Conservation (phyloP, 1,140 invertebrate genomes). For the Drosophila seguyi region DNA sequence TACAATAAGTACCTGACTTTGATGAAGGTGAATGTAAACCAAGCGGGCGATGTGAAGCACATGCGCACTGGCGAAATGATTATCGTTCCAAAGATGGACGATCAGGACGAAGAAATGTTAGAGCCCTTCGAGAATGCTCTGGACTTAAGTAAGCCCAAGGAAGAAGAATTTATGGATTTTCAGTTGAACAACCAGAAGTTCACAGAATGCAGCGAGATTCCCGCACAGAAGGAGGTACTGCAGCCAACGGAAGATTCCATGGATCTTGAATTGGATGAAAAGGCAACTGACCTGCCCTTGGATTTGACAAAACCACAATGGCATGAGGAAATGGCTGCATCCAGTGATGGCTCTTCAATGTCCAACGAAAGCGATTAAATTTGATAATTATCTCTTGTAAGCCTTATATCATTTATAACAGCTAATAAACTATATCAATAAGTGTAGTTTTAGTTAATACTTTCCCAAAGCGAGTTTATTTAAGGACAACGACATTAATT, state of each 20-base stretch:
- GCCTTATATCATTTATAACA: background rate
- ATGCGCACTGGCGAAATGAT: conserved; percentile 73
- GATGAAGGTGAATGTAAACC: conserved; percentile 86
- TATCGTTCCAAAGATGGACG: conserved; percentile 26
- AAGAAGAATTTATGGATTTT: background rate
- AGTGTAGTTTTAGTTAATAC: background rate
- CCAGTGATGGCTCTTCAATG: background rate
- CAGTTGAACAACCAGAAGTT: background rate
- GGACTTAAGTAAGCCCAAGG: conserved; percentile 31
- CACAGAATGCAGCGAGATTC: no score
- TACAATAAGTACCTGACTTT: conserved; percentile 94
- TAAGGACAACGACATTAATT: background rate
- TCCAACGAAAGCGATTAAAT: conserved; percentile 15
- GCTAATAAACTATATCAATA: background rate
- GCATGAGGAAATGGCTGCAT: background rate
- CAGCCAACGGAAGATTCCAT: background rate
- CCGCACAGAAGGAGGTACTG: background rate
- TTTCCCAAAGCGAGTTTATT: conserved; percentile 1
- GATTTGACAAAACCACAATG: conserved; percentile 21
- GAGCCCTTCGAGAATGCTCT: conserved; percentile 17
- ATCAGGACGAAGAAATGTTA: background rate
- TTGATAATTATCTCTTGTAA: background rate
- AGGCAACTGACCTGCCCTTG: conserved; percentile 1
- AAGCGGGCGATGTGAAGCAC: conserved; percentile 68
- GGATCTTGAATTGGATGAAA: background rate